Evolutionary conservation across 2,888 invertebrate genomes (phyloP), one percentile per base, ranked within the genome.

Genomic region (Drosophila glabriapex): DNA sequence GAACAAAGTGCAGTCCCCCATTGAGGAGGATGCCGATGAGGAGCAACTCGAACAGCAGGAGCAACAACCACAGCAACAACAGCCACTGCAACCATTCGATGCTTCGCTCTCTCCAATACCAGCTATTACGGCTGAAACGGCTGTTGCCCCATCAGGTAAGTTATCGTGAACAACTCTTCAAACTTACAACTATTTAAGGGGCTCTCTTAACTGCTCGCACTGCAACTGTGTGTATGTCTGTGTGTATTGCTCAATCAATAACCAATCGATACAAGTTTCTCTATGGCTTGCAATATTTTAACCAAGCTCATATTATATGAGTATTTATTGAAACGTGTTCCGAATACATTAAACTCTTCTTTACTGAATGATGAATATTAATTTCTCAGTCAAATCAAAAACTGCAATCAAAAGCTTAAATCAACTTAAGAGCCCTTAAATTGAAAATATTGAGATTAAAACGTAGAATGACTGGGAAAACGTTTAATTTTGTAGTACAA

Each of bases 1-100:
- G 62, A 81, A 86, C 31, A 91, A 91, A 56, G 84, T 92, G 54
- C 91, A 91, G 63, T 93, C 93, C 35, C 93, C 93, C 28, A 93
- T 93, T 37, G 91, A 92, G 68, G 91, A 92, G 74, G 91, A 92
- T 59, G 85, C 82, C 39, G 91, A 89, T 56, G 78, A 77, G 5
- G 92, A 92, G 69, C 89, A 85, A 62, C 73, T 80, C 28, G 91
- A 92, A 53, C 82, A 88, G 67, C 75, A 89, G 31, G 70, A 79
- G 33, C 61, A 76, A 29, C 72, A 78, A 31, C 68, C 53, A 25
- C 75, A 60, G 28, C 54, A 76, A 28, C 77, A 89, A 54, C 89
- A 76, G 50, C 55, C 69, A 41, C 77, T 83, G 52, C 90, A 77
- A 59, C 91, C 90, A 4, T 92, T 92, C 37, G 90, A 91, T 62